Evolutionary conservation across 2,888 invertebrate genomes (phyloP).

Genomic region (Nycteola revayana): DNA sequence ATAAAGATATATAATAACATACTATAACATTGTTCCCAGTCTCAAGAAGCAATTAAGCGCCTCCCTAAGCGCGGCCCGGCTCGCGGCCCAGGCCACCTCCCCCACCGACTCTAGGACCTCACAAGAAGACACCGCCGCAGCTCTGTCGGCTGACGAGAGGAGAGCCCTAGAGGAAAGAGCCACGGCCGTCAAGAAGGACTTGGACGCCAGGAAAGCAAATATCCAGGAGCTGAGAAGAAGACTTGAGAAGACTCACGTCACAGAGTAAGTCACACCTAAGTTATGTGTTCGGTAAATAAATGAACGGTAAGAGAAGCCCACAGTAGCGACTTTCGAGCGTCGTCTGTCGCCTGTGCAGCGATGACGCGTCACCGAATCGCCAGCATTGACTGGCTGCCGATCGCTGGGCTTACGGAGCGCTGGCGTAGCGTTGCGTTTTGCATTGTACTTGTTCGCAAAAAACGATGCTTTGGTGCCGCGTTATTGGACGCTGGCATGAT

Average conservation of each 20-base stretch:
- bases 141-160: constrained; percentile 77
- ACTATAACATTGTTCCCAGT: constrained; percentile 54
- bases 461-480: too few relatives aligned
- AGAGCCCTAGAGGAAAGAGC: constrained; percentile 80
- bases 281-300: too few relatives aligned
- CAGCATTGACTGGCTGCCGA: too few relatives aligned
- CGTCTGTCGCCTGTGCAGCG: too few relatives aligned
- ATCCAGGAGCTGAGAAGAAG: constrained; percentile 91
- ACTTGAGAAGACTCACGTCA: constrained; percentile 91
- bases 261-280: constrained; percentile 92
- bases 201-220: constrained; percentile 89
- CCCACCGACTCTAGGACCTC: constrained; percentile 47
- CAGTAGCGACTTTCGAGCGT: too few relatives aligned
- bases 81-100: constrained; percentile 62
- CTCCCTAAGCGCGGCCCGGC: constrained; percentile 78
- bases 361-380: too few relatives aligned
- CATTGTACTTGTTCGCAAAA: too few relatives aligned
- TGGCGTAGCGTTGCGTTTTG: too few relatives aligned
- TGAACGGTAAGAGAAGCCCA: too few relatives aligned
- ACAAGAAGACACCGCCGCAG: constrained; percentile 56
- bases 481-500: too few relatives aligned
- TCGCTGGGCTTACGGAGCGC: too few relatives aligned
- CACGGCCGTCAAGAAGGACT: constrained; percentile 82
- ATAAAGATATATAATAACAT: too few relatives aligned
- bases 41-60: constrained; percentile 86